Percentiles rank a stretch among this genome's conserved stretches.
Evolutionary conservation across 2,113 vertebrate species (phyloP).

Genomic region (Melanostigma gelatinosum): DNA sequence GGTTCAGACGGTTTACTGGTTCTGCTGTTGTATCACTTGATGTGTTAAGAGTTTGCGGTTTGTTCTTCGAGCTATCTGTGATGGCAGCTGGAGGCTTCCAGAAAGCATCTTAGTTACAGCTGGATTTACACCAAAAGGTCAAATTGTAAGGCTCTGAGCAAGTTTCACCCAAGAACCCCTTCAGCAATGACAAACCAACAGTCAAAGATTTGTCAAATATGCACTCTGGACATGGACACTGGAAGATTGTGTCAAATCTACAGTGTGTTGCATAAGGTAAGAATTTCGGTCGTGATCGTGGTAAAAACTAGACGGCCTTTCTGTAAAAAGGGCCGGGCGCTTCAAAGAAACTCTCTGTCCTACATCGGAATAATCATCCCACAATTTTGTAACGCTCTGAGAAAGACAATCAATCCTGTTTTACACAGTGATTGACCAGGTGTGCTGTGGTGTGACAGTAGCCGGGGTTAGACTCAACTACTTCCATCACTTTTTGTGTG

Average conservation of each 20-base stretch:
- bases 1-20: conserved; percentile 43
- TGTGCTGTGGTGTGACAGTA: not conserved
- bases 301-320: not conserved
- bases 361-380: no score
- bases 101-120: conserved; percentile 37
- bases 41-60: not conserved
- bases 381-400: not conserved
- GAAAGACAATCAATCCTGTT: not conserved
- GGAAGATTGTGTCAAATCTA: not conserved
- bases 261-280: not conserved
- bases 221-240: not conserved
- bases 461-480: not conserved
- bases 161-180: not conserved
- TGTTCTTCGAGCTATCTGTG: not conserved
- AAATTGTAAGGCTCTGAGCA: not conserved
- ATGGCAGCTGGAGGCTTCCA: conserved; percentile 29
- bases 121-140: conserved; percentile 33
- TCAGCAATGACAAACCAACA: no score
- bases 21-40: not conserved
- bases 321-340: not conserved
- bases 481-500: not conserved
- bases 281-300: not conserved
- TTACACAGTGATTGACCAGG: not conserved
- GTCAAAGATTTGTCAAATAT: not conserved
- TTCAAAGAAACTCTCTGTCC: no score